Percentiles rank a stretch among this genome's conserved stretches.
Evolutionary conservation across 2,888 invertebrate species (phyloP).

Genomic region (Trachelus iudaicus): DNA sequence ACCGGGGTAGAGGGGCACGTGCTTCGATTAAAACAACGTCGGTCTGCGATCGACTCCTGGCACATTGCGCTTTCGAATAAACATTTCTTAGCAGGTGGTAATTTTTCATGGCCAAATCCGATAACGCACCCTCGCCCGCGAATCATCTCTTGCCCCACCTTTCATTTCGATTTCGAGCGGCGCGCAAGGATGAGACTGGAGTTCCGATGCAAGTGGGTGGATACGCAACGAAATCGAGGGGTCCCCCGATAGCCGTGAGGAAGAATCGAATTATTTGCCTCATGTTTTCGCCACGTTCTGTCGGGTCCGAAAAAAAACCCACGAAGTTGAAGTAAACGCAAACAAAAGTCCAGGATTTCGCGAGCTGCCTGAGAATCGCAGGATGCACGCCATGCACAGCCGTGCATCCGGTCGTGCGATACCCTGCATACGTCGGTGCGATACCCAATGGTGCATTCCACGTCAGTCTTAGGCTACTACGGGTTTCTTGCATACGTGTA

Average conservation of each 20-base stretch:
- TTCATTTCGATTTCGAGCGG: neutral
- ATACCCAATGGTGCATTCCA: neutral
- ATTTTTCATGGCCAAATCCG: slow-evolving; percentile 15
- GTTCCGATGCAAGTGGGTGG: neutral
- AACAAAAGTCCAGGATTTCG: neutral
- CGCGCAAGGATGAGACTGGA: neutral
- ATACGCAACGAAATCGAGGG: neutral
- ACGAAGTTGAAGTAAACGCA: neutral
- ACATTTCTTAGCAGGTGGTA: slow-evolving; percentile 20
- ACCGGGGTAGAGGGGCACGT: neutral
- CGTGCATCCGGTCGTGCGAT: neutral
- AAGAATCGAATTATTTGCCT: slow-evolving; percentile 19
- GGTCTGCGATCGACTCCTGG: neutral
- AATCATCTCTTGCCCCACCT: neutral
- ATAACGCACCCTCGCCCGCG: neutral
- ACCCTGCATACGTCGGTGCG: too few relatives aligned
- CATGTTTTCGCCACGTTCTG: slow-evolving; percentile 7
- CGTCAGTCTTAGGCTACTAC: neutral
- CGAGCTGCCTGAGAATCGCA: neutral
- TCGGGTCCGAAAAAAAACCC: neutral
- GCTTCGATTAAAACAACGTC: neutral
- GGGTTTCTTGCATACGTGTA: neutral
- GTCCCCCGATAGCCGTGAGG: slow-evolving; percentile 10
- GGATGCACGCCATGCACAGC: neutral
- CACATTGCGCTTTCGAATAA: neutral